phyloP scores from a whole-genome alignment of 1,140 invertebrate species.

The Bombyx mori region DNA sequence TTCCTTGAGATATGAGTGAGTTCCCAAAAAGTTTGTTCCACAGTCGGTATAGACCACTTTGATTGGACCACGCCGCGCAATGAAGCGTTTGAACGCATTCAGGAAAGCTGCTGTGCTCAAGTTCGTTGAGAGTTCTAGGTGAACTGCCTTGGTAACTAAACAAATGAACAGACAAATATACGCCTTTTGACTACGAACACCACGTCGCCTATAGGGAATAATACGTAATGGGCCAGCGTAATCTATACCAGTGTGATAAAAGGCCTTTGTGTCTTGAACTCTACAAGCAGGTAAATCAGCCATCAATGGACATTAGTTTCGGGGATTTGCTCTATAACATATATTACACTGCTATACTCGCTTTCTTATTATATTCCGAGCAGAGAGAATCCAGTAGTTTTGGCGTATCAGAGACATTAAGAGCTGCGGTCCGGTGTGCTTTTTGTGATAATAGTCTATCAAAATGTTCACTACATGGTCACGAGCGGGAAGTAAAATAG shows the following conservation, averaged over 20 bases:
- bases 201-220: conserved; percentile 17
- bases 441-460: conserved; percentile 17
- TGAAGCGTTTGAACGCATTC: too few species aligned
- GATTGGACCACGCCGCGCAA: too few species aligned
- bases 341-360: neutral
- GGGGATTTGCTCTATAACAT: conserved; percentile 17
- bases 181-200: conserved; percentile 29
- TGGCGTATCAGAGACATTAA: conserved; percentile 23
- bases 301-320: conserved; percentile 24
- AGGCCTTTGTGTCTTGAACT: conserved; percentile 22
- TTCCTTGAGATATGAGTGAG: too few species aligned
- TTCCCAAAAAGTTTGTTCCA: too few species aligned
- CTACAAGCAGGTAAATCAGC: conserved; percentile 19
- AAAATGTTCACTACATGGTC: too few species aligned
- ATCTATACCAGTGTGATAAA: conserved; percentile 37
- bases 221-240: conserved; percentile 44
- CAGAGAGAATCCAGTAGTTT: conserved; percentile 32
- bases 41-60: too few species aligned
- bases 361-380: conserved; percentile 12
- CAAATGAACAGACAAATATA: conserved; percentile 50
- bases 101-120: too few species aligned
- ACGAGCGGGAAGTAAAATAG: too few species aligned
- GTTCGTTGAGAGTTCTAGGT: too few species aligned
- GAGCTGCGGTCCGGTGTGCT: conserved; percentile 26
- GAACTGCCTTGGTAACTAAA: conserved; percentile 8